Base-by-base conservation (phyloP, 2,888 invertebrate genomes). In the Yponomeuta cagnagella region DNA sequence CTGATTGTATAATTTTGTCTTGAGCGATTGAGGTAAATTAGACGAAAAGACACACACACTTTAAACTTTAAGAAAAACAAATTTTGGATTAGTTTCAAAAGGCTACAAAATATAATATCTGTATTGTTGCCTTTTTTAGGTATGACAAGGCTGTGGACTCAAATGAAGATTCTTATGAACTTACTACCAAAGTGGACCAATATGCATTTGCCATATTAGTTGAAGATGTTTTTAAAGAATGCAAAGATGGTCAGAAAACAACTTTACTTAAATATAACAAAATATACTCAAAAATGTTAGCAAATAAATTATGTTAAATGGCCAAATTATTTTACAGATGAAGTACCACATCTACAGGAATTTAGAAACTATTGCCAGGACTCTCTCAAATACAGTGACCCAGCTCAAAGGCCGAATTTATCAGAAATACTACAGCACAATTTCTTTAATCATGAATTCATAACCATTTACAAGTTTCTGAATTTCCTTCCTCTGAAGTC, bases 381-480 rank as follows among this genome's bases (percentile, higher is more conserved):
- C 70, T 93, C 93, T 76, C 88, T 97, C 71, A 95, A 96, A 79
- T 94, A 95, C 80, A 82, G 90, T 70, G 94, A 95, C 76, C 93
- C 95, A 10, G 84, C 89, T 63, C 86, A 93, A 76, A 93, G 97
- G 71, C 96, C 96, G 4, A 94, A 93, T 73, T 89, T 97, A 52
- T 93, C 94, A 9, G 93, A 94, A 33, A 88, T 96, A 48, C 86
- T 96, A 2, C 86, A 94, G 70, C 96, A 97, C 86, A 94, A 94
- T 68, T 96, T 96, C 85, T 97, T 96, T 80, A 96, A 95, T 77
- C 97, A 97, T 80, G 96, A 97, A 78, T 97, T 98, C 82, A 95
- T 98, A 73, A 91, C 94, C 33, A 96, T 98, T 75, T 95, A 97
- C 82, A 95, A 96, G 74, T 98, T 97, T 87, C 90, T 98, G 0